Evolutionary conservation across 1,140 invertebrate genomes (phyloP).

Genomic region (Drosophila littoralis): DNA sequence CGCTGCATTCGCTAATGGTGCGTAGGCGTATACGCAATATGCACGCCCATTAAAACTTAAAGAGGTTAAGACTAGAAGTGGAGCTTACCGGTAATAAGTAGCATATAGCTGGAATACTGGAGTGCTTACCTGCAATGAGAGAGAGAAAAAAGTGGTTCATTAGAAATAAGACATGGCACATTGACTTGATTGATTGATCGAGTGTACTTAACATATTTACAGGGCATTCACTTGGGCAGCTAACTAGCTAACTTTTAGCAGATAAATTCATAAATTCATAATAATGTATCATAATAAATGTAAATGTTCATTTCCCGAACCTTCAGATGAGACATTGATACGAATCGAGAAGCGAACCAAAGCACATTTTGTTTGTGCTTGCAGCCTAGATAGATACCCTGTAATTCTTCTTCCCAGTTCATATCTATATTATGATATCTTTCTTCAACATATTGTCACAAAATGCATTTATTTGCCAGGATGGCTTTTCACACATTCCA

Average conservation of each 20-base stretch:
- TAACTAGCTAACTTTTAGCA: no score
- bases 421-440: no score
- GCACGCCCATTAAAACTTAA: slow-evolving; percentile 55
- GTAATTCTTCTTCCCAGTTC: no score
- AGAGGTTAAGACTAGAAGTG: slow-evolving; percentile 19
- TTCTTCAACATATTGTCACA: not conserved
- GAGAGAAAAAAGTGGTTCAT: not conserved
- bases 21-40: slow-evolving; percentile 68
- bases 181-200: not conserved
- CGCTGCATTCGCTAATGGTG: slow-evolving; percentile 52
- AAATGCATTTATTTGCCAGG: no score
- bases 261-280: no score
- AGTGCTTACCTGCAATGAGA: slow-evolving; percentile 35
- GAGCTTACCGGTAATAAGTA: slow-evolving; percentile 2
- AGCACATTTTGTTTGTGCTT: no score
- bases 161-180: not conserved
- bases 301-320: no score
- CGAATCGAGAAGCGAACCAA: no score
- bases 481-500: no score
- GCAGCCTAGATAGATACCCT: no score
- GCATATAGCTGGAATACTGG: not conserved
- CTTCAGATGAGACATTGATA: no score
- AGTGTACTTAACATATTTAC: not conserved
- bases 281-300: no score
- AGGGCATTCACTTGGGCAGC: not conserved